Base-by-base conservation (phyloP, 2,797 vertebrate species). In the Pangasius larnaudii region DNA sequence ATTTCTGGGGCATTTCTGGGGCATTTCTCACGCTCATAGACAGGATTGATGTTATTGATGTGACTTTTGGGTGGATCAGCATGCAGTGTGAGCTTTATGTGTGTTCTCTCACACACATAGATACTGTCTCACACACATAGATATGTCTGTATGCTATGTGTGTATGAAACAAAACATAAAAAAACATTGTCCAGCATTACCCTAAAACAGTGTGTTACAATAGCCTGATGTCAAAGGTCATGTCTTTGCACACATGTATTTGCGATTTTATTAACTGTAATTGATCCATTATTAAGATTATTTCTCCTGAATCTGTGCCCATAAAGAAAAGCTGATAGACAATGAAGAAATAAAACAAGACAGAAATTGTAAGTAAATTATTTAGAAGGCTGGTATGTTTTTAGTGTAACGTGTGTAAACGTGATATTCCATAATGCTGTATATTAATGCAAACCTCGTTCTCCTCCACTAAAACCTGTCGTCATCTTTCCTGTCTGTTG, bases 401-500 rank as follows among this genome's bases (percentile, higher is more conserved):
- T 59, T 39, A 27, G 42, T 18, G 5, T 59, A 58, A 22, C 0
- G 3, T 63, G 24, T 56, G 24, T 84, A 42, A 39, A 39, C 1
- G n/a, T 39, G 74, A 87, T 65, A 85, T 46, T 80, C 61, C n/a
- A 84, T 59, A 85, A 61, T 75, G 19, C 63, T 1, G 5, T 65
- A 51, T 87, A 71, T 80, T 75, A 85, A 74, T 87, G 65, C 78
- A 84, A 81, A 71, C 56, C 79, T 59, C 27, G 56, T 74, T 85
- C 85, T 81, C 84, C 42, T 46, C 42, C 84, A 85, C 81, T 65
- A 87, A 59, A 59, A 59, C 80, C 89, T 91, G 91, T 89, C 91
- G 87, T 91, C 90, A 90, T 92, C 90, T 77, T 85, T 87, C 85
- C 87, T 86, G 92, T 89, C 91, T 92, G 92, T 93, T 93, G 89